Evolutionary conservation across 2,888 invertebrate genomes (phyloP).

Genomic region (Lasioglossum lativentre): DNA sequence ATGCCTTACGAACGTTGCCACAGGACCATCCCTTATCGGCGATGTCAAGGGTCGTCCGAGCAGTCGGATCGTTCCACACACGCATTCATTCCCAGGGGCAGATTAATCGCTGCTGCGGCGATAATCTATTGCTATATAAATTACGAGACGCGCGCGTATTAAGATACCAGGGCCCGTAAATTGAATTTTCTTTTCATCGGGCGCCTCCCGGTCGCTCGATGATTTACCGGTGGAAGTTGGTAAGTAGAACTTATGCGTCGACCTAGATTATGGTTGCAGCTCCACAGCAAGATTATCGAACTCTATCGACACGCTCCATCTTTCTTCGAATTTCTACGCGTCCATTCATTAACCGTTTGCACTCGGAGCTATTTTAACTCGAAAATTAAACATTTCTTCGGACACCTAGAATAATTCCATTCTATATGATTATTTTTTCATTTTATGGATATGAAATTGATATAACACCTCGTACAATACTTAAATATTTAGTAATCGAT

Average conservation of each 20-base stretch:
- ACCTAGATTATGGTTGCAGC: not conserved
- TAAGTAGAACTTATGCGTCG: not conserved
- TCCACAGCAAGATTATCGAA: not conserved
- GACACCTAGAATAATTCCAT: too few species aligned
- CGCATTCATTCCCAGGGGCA: constrained; percentile 36
- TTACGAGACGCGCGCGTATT: constrained; percentile 37
- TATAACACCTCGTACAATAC: too few species aligned
- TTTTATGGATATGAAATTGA: too few species aligned
- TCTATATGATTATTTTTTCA: too few species aligned
- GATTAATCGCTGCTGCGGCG: constrained; percentile 61
- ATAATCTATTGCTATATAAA: constrained; percentile 58
- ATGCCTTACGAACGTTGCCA: constrained; percentile 42
- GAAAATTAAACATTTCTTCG: too few species aligned
- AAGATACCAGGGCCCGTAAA: constrained; percentile 53
- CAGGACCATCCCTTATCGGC: constrained; percentile 52
- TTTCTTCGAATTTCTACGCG: too few species aligned
- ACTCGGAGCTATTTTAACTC: too few species aligned
- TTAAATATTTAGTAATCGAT: too few species aligned
- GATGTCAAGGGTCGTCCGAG: constrained; percentile 62
- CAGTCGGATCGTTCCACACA: constrained; percentile 33
- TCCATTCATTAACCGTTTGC: too few species aligned
- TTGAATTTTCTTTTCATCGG: constrained; percentile 48
- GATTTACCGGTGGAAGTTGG: not conserved
- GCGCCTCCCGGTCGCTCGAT: not conserved
- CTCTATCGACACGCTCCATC: too few species aligned